Conservation (phyloP, 2,888 invertebrate genomes). For the Mongoloraphidia duomilia region DNA sequence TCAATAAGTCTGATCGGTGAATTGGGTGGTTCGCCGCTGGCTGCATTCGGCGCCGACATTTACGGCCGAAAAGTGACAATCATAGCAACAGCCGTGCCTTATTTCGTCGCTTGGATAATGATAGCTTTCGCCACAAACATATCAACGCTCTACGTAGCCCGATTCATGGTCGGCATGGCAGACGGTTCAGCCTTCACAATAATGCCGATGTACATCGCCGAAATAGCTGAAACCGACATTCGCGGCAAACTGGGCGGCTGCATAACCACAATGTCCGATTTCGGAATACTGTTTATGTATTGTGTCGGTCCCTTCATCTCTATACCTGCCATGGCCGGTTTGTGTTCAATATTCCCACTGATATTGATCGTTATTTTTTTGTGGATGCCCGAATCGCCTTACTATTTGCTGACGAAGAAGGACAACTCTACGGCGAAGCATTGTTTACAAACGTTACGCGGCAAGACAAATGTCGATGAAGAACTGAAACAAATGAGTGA, state of each 20-base stretch:
- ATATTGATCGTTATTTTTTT: conserved; percentile 40
- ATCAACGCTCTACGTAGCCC: not conserved
- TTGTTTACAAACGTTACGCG: conserved; percentile 43
- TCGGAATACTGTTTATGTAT: conserved; percentile 45
- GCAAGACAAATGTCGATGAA: conserved; percentile 33
- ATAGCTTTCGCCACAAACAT: not conserved
- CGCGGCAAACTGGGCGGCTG: conserved; percentile 45
- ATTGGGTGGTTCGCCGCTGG: conserved; percentile 3
- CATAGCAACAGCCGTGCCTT: not conserved
- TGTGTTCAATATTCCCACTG: conserved; percentile 42
- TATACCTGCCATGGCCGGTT: conserved; percentile 37
- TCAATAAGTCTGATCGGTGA: conserved; percentile 4
- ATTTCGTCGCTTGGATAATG: conserved; percentile 3
- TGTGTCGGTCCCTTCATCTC: conserved; percentile 43
- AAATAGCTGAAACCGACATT: conserved; percentile 39
- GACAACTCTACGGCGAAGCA: conserved; percentile 31
- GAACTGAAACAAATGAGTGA: conserved; percentile 27
- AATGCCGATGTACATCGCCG: conserved; percentile 42
- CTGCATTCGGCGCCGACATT: conserved; percentile 2
- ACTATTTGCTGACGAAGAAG: conserved; percentile 30
- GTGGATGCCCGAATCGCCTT: conserved; percentile 53
- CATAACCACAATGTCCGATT: conserved; percentile 38
- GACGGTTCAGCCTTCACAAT: conserved; percentile 28
- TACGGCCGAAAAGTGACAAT: conserved; percentile 3
- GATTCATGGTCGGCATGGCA: conserved; percentile 42